phyloP scores from a whole-genome alignment of 2,888 invertebrate species.

The Uropetala carovei region DNA sequence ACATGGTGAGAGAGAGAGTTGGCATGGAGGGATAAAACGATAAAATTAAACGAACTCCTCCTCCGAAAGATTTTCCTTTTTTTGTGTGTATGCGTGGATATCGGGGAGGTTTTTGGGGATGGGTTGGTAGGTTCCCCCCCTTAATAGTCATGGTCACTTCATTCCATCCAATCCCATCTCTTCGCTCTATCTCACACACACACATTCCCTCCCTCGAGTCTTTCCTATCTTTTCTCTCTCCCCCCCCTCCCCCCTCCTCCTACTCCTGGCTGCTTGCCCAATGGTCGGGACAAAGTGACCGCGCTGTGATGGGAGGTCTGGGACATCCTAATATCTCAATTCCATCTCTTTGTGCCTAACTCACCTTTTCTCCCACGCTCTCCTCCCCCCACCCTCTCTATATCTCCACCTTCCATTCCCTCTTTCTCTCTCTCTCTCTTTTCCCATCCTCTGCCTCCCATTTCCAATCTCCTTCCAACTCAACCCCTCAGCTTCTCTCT shows the following conservation, averaged over 20 bases:
- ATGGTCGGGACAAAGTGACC: slow-evolving; percentile 30
- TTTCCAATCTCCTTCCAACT: background rate
- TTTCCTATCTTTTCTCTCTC: background rate
- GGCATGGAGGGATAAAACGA: slow-evolving; percentile 31
- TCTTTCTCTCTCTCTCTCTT: background rate
- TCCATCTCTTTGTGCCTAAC: slow-evolving; percentile 40
- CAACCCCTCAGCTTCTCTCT: background rate
- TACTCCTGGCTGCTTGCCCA: slow-evolving; percentile 43
- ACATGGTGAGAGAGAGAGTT: background rate
- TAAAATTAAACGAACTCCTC: slow-evolving; percentile 42
- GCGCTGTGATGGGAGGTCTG: slow-evolving; percentile 35
- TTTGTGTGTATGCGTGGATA: background rate
- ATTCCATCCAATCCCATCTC: background rate
- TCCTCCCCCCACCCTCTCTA: background rate
- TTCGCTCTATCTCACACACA: background rate
- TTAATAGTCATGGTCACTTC: slow-evolving; percentile 45
- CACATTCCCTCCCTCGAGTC: background rate
- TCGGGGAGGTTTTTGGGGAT: background rate
- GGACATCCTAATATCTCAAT: slow-evolving; percentile 61
- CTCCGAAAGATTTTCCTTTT: slow-evolving; percentile 1
- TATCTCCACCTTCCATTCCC: background rate
- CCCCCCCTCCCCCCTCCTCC: background rate
- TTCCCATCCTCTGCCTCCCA: background rate
- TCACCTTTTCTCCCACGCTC: background rate
- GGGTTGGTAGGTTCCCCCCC: background rate